A percentile compares a stretch with the other conserved stretches of the same genome.
Conservation (phyloP, 2,113 vertebrate genomes). For the Gopherus evgoodei region DNA sequence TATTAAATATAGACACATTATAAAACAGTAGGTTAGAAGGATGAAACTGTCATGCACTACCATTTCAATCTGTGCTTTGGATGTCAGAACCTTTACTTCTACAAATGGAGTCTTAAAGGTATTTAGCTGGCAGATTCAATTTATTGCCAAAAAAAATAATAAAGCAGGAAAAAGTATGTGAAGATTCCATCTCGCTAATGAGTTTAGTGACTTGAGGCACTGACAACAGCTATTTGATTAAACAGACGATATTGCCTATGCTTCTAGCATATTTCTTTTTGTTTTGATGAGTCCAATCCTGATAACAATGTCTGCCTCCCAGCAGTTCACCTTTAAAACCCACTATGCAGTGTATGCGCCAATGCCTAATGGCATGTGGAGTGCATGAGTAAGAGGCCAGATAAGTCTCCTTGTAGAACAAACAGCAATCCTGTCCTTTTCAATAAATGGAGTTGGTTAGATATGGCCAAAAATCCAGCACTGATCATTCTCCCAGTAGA, state of each 20-base stretch:
- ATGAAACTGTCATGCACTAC: background rate
- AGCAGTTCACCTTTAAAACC: background rate
- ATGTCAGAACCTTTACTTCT: background rate
- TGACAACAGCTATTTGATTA: background rate
- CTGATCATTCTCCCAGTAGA: background rate
- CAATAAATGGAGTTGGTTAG: background rate
- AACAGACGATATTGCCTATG: background rate
- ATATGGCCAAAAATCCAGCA: background rate
- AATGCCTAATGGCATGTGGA: background rate
- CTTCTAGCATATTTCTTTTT: background rate
- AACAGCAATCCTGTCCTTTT: background rate
- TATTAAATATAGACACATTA: conserved; percentile 59
- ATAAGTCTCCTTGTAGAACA: background rate
- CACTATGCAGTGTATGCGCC: fast-evolving
- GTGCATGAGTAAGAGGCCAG: background rate
- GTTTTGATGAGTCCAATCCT: background rate
- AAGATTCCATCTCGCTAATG: background rate
- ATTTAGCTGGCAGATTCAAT: background rate
- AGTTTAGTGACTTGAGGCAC: background rate
- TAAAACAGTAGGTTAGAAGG: conserved; percentile 54
- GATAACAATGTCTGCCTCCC: background rate
- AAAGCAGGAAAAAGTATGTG: background rate
- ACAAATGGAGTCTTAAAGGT: background rate
- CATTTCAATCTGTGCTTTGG: conserved; percentile 22
- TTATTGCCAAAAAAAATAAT: background rate